Evolutionary conservation across 1,140 invertebrate species (phyloP).

Genomic region (Coptotermes formosanus): DNA sequence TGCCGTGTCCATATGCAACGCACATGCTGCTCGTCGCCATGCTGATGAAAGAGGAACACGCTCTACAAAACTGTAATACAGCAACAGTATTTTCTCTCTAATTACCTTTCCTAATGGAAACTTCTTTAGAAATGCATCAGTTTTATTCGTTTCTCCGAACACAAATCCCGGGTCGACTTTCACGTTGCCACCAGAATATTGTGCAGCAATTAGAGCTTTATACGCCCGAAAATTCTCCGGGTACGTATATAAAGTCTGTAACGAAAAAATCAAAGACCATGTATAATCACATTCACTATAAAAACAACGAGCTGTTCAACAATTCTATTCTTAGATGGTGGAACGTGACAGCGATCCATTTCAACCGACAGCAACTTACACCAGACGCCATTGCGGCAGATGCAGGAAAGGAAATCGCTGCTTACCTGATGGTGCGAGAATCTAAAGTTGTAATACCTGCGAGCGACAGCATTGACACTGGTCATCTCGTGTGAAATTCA

Average conservation of each 20-base stretch:
- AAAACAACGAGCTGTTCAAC: neutral
- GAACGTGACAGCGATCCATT: conserved; percentile 18
- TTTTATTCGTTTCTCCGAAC: conserved; percentile 92
- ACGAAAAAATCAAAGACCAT: conserved; percentile 49
- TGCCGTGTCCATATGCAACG: neutral
- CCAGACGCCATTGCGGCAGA: conserved; percentile 55
- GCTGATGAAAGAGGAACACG: neutral
- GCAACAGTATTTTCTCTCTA: neutral
- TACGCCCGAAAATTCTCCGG: conserved; percentile 92
- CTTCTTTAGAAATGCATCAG: conserved; percentile 82
- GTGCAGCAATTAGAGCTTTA: conserved; percentile 91
- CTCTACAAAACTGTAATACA: neutral
- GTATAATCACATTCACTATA: conserved; percentile 24
- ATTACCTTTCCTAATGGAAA: conserved; percentile 93
- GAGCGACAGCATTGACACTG: neutral
- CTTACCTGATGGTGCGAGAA: neutral
- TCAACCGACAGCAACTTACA: conserved; percentile 49
- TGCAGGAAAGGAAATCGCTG: conserved; percentile 2
- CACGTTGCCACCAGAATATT: conserved; percentile 87
- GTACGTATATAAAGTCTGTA: conserved; percentile 94
- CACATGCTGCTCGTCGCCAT: neutral
- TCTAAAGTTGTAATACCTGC: neutral
- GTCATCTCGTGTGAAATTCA: neutral
- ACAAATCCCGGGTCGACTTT: conserved; percentile 83
- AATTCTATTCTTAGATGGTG: conserved; percentile 13